Evolutionary conservation across 2,888 invertebrate species (phyloP).

Genomic region (Fragum whitleyi): DNA sequence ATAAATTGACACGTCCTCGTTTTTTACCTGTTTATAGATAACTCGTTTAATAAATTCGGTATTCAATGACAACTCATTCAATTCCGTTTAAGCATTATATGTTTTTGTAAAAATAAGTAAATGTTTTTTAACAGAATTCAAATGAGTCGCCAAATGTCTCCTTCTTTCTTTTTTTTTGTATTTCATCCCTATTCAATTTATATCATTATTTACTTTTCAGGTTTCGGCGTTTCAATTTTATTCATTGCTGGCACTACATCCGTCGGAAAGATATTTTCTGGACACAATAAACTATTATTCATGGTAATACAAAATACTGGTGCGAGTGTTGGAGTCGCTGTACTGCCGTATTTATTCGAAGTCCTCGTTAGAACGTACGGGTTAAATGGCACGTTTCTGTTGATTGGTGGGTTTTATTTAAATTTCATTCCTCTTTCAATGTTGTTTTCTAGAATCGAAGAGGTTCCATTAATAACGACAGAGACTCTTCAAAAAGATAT

Average conservation of each 20-base stretch:
- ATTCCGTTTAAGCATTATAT: no score
- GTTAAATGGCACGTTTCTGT: slow-evolving; percentile 3
- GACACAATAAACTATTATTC: not conserved
- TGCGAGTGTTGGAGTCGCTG: not conserved
- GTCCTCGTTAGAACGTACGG: not conserved
- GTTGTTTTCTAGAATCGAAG: not conserved
- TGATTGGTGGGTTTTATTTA: not conserved
- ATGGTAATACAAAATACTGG: not conserved
- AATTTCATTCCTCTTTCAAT: not conserved
- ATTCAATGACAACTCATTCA: no score
- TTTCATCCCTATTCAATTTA: no score
- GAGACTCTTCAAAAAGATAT: not conserved
- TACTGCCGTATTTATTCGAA: not conserved
- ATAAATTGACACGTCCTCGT: no score
- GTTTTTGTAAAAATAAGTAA: no score
- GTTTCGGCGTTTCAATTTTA: not conserved
- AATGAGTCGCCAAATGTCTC: no score
- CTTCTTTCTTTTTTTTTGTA: no score
- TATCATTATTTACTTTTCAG: slow-evolving; percentile 1
- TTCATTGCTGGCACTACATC: not conserved
- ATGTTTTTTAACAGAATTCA: no score
- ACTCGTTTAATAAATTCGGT: no score
- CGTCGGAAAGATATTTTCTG: not conserved
- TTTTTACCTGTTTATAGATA: no score
- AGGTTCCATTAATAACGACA: not conserved